phyloP scores from a whole-genome alignment of 2,797 vertebrate species.

The Cygnus olor region DNA sequence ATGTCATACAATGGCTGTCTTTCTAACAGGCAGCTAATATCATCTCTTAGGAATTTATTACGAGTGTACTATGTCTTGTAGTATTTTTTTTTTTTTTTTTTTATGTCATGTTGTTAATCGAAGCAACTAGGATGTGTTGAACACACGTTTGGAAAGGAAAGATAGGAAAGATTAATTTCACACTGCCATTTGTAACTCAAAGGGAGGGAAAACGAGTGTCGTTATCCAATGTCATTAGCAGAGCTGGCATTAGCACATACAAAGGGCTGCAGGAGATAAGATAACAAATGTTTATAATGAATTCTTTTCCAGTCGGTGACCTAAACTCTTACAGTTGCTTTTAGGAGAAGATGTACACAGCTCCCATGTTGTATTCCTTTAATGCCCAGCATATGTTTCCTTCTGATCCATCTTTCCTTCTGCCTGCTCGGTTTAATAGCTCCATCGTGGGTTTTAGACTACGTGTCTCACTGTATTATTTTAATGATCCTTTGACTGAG shows the following conservation, averaged over 20 bases:
- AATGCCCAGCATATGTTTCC: not conserved
- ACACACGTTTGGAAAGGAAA: not conserved
- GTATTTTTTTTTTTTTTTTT: slow-evolving; percentile 31
- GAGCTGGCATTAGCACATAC: not conserved
- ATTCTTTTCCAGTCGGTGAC: not conserved
- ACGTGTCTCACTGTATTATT: slow-evolving; percentile 56
- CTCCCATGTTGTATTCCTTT: not conserved
- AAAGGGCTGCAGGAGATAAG: not conserved
- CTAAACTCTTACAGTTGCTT: not conserved
- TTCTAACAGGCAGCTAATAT: slow-evolving; percentile 28
- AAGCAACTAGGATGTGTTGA: not conserved
- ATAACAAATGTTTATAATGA: not conserved
- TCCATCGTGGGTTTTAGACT: not conserved
- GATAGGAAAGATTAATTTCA: not conserved
- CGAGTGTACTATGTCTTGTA: slow-evolving; percentile 1
- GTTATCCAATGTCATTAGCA: not conserved
- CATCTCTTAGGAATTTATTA: slow-evolving; percentile 64
- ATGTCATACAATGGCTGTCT: not conserved
- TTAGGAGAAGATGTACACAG: not conserved
- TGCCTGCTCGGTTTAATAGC: slow-evolving; percentile 32
- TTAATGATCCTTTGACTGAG: slow-evolving; percentile 66
- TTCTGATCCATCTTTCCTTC: slow-evolving; percentile 26
- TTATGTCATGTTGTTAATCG: slow-evolving; percentile 43
- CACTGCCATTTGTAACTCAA: not conserved
- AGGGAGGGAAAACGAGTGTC: not conserved